A percentile compares a stretch with the other conserved stretches of the same genome.
Conservation (phyloP, 2,797 vertebrate species). For the Calcarius lapponicus region DNA sequence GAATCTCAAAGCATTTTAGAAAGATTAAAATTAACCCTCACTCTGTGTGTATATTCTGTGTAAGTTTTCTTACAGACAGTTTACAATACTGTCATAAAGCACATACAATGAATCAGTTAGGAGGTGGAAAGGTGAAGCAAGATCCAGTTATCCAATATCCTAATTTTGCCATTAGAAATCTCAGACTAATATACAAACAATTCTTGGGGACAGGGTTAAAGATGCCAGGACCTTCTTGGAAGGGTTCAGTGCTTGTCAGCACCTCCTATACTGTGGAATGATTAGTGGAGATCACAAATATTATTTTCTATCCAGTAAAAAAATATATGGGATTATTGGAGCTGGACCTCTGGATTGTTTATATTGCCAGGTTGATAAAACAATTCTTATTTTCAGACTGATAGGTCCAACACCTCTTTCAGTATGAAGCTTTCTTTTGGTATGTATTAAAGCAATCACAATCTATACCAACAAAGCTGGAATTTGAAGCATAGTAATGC, state of each 20-base stretch:
- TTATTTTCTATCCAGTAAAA: background rate
- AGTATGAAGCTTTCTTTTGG: background rate
- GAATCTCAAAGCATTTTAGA: conserved; percentile 17
- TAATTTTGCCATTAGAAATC: background rate
- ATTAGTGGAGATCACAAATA: background rate
- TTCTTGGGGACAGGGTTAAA: background rate
- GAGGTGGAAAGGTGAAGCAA: background rate
- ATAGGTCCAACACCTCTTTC: background rate
- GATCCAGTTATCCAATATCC: background rate
- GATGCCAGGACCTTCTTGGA: background rate
- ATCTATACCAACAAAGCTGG: background rate
- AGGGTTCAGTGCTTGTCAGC: background rate
- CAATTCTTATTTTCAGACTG: background rate
- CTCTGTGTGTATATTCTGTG: background rate
- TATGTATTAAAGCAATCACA: background rate
- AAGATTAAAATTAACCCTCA: conserved; percentile 43
- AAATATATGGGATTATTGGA: background rate
- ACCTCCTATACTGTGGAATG: background rate
- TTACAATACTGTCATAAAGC: background rate
- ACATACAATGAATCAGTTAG: background rate
- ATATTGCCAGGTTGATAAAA: background rate
- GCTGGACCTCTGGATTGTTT: background rate
- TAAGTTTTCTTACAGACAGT: background rate
- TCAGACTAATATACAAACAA: background rate
- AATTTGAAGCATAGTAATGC: background rate